phyloP scores from a whole-genome alignment of 2,888 invertebrate species.

The Odontocolon sp. region DNA sequence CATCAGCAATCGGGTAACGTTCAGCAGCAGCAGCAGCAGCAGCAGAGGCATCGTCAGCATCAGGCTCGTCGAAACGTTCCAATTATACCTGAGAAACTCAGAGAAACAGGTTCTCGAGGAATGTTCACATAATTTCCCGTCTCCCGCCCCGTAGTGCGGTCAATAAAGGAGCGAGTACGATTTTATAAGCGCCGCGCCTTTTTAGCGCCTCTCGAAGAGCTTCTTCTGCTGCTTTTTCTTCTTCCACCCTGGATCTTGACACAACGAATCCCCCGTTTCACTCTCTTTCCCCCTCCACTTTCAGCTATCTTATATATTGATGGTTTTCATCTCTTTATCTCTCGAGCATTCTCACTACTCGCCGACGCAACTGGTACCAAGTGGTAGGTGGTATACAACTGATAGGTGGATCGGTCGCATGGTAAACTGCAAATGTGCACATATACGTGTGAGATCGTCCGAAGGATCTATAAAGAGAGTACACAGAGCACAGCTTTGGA shows the following conservation, averaged over 20 bases:
- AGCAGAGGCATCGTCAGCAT: constrained; percentile 16
- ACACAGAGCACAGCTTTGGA: constrained; percentile 21
- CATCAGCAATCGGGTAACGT: background rate
- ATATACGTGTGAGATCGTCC: constrained; percentile 46
- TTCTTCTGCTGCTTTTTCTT: constrained; percentile 55
- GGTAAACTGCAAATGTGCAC: constrained; percentile 2
- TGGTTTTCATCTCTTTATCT: constrained; percentile 55
- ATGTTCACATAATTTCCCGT: constrained; percentile 79
- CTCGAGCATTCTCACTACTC: constrained; percentile 36
- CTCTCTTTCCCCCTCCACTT: background rate
- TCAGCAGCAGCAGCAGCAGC: background rate
- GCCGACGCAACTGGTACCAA: constrained; percentile 6
- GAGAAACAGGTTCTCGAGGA: constrained; percentile 77
- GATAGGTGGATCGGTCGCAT: constrained; percentile 3
- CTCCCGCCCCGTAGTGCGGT: constrained; percentile 63
- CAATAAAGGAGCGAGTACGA: constrained; percentile 76
- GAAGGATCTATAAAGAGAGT: constrained; percentile 51
- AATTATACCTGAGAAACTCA: constrained; percentile 77
- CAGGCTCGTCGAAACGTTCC: constrained; percentile 71
- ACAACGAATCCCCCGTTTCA: background rate
- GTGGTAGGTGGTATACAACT: background rate
- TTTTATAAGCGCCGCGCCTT: constrained; percentile 78
- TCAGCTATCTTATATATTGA: constrained; percentile 41
- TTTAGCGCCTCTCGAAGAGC: constrained; percentile 72
- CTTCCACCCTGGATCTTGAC: background rate